phyloP scores from a whole-genome alignment of 2,113 vertebrate genomes.

The Poeciliopsis occidentalis region DNA sequence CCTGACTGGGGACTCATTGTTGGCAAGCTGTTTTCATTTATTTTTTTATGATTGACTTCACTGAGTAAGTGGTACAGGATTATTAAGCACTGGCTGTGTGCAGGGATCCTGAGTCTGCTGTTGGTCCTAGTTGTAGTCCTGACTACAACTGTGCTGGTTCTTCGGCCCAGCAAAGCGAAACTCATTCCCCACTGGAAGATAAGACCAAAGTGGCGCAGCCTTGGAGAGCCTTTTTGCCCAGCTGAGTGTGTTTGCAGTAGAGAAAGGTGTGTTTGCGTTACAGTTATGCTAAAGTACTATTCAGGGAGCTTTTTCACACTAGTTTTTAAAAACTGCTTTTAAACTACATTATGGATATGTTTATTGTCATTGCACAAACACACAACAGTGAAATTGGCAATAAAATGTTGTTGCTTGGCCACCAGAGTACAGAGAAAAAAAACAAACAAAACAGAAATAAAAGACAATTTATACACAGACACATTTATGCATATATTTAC shows the following conservation, averaged over 20 bases:
- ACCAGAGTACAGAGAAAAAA: no score
- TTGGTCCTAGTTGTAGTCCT: slow-evolving; percentile 77
- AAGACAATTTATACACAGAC: no score
- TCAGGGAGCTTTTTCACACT: background rate
- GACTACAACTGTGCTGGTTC: slow-evolving; percentile 79
- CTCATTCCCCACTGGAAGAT: slow-evolving; percentile 73
- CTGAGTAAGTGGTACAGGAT: background rate
- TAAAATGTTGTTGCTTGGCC: no score
- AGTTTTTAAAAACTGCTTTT: no score
- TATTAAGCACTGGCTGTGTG: slow-evolving; percentile 10
- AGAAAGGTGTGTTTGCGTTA: slow-evolving; percentile 74
- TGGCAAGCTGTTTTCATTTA: slow-evolving; percentile 72
- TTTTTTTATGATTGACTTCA: background rate
- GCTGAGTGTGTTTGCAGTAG: slow-evolving; percentile 73
- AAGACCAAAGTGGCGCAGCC: slow-evolving; percentile 88
- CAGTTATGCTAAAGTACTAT: background rate
- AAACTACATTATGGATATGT: background rate
- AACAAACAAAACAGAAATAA: no score
- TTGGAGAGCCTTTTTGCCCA: slow-evolving; percentile 81
- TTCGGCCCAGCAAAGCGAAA: slow-evolving; percentile 76
- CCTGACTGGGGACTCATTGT: slow-evolving; percentile 87
- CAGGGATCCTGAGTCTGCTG: slow-evolving; percentile 79
- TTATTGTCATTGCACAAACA: background rate
- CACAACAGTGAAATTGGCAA: no score
- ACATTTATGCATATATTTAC: no score